These are phyloP conservation scores for Eremophila alpestris DNA, from an alignment of 2,797 vertebrate genomes.

Conservation along the genomic window DNA sequence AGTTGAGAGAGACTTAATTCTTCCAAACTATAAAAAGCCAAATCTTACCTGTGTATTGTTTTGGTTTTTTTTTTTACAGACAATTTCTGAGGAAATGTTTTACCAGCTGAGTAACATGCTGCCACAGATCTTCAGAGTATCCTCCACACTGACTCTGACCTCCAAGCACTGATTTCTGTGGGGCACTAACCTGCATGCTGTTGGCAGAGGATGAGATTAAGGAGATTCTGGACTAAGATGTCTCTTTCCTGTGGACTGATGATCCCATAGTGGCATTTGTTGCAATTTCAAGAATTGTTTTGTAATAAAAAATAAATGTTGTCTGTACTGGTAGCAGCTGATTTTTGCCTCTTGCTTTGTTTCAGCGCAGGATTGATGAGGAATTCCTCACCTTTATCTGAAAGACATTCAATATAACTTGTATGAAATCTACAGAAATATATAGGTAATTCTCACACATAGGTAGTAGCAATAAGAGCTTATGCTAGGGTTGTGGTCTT, in stretches of 20 bases:
- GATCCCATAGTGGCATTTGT: neutral
- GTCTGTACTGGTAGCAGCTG: neutral
- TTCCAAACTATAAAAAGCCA: neutral
- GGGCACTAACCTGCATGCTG: neutral
- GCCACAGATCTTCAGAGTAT: slow-evolving; percentile 97
- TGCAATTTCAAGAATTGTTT: neutral
- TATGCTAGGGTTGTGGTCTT: neutral
- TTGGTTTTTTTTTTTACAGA: slow-evolving; percentile 81
- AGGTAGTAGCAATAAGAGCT: neutral
- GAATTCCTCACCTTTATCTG: neutral
- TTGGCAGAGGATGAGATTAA: neutral
- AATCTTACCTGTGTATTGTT: neutral
- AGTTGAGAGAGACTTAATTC: neutral
- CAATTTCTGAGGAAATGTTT: slow-evolving; percentile 98
- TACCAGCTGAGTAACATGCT: slow-evolving; percentile 97
- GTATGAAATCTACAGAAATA: neutral
- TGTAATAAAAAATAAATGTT: neutral
- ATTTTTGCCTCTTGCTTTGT: neutral
- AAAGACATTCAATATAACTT: neutral
- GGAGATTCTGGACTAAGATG: neutral
- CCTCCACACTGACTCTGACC: slow-evolving; percentile 93
- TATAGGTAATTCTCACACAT: neutral
- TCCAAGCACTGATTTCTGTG: slow-evolving; percentile 86
- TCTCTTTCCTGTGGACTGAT: neutral
- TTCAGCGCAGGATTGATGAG: neutral